Conservation (phyloP, 2,888 invertebrate species). For the Meteorus colon region DNA sequence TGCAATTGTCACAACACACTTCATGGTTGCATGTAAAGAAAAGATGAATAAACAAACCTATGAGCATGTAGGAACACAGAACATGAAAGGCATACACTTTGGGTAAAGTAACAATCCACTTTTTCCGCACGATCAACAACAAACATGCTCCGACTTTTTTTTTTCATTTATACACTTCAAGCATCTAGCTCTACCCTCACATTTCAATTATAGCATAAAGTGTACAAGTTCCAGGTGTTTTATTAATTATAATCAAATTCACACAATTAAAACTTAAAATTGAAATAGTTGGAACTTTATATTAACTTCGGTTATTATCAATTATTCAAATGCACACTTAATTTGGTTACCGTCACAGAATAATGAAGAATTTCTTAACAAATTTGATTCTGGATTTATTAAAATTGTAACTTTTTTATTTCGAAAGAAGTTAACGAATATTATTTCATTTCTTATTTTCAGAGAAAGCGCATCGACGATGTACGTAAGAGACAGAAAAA, state of each 20-base stretch:
- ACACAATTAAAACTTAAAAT: background rate
- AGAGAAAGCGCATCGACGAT: conserved; percentile 88
- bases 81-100: conserved; percentile 9
- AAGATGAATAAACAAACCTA: background rate
- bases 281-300: background rate
- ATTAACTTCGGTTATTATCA: background rate
- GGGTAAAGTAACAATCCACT: conserved; percentile 13
- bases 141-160: background rate
- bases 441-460: conserved; percentile 72
- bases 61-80: conserved; percentile 5
- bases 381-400: background rate
- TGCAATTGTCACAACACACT: background rate
- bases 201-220: background rate
- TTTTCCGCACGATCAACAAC: background rate
- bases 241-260: background rate
- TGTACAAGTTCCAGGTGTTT: background rate
- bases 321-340: background rate
- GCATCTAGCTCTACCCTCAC: background rate
- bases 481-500: conserved; percentile 76
- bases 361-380: background rate
- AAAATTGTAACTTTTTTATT: background rate
- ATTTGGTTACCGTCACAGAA: background rate
- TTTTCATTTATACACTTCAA: background rate
- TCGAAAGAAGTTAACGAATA: conserved; percentile 24
- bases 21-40: background rate